Evolutionary conservation across 1,140 invertebrate genomes (phyloP).

Genomic region (Drosophila varians): DNA sequence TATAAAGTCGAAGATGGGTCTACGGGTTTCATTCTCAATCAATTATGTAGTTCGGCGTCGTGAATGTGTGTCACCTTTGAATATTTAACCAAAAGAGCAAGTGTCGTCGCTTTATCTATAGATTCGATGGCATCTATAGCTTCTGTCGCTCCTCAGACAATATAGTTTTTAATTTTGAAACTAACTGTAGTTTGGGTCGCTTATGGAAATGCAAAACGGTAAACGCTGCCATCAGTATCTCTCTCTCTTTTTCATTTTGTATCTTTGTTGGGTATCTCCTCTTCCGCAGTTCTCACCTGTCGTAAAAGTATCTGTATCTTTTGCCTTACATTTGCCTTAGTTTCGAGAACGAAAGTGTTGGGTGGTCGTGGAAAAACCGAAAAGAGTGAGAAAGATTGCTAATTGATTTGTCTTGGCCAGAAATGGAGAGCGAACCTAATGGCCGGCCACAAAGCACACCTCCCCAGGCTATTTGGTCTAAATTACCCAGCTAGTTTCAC

Average conservation of each 20-base stretch:
- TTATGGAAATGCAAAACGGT: constrained; percentile 77
- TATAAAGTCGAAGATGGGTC: constrained; percentile 16
- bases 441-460: constrained; percentile 22
- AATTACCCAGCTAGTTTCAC: constrained; percentile 27
- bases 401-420: constrained; percentile 40
- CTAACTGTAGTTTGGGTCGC: constrained; percentile 67
- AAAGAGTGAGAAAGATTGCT: constrained; percentile 11
- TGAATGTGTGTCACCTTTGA: constrained; percentile 70
- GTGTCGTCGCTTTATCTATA: constrained; percentile 43
- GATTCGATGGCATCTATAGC: not conserved
- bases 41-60: constrained; percentile 61
- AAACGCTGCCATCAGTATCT: constrained; percentile 48
- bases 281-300: not conserved
- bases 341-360: constrained; percentile 77
- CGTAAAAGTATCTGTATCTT: constrained; percentile 5
- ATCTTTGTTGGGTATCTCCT: constrained; percentile 4
- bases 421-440: constrained; percentile 49
- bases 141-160: constrained; percentile 18
- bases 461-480: constrained; percentile 24
- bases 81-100: constrained; percentile 64
- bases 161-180: constrained; percentile 54
- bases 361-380: constrained; percentile 37
- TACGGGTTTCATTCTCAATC: constrained; percentile 69
- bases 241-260: constrained; percentile 7
- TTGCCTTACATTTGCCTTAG: constrained; percentile 1